Conservation (phyloP, 2,888 invertebrate species). For the Ochlodes sylvanus region DNA sequence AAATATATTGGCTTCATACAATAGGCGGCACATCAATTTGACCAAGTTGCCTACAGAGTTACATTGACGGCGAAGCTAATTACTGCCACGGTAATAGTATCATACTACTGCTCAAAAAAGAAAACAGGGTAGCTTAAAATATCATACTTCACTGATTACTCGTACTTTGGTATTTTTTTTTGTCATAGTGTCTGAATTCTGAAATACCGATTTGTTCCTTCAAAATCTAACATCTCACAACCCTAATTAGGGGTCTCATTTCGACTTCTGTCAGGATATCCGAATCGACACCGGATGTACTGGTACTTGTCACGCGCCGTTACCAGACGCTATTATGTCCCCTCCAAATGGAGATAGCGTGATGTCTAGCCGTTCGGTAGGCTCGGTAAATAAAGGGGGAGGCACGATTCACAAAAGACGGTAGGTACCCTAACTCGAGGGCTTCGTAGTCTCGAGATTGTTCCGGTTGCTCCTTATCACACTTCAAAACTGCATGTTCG, state of each 20-base stretch:
- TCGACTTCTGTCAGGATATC: constrained; percentile 57
- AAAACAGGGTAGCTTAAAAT: too few relatives aligned
- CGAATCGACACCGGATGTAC: constrained; percentile 59
- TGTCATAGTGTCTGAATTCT: too few relatives aligned
- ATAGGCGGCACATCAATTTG: too few relatives aligned
- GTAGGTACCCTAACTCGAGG: constrained; percentile 25
- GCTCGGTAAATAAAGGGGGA: constrained; percentile 54
- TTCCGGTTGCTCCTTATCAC: constrained; percentile 29
- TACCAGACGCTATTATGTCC: constrained; percentile 52
- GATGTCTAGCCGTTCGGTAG: constrained; percentile 65
- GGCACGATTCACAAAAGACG: constrained; percentile 41
- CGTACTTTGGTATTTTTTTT: too few relatives aligned
- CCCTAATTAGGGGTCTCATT: neutral
- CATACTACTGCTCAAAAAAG: too few relatives aligned
- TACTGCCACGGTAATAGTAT: too few relatives aligned
- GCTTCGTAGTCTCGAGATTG: constrained; percentile 36
- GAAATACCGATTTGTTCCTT: too few relatives aligned
- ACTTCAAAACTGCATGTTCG: constrained; percentile 21
- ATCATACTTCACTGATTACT: too few relatives aligned
- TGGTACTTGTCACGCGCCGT: constrained; percentile 46
- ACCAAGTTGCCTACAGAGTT: too few relatives aligned
- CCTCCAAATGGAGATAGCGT: constrained; percentile 58
- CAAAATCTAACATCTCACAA: neutral
- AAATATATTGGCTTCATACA: too few relatives aligned
- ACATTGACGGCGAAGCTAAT: too few relatives aligned